A percentile compares a stretch with the other conserved stretches of the same genome.
phyloP scores from a whole-genome alignment of 1,140 invertebrate genomes.

The Cyclina sinensis region DNA sequence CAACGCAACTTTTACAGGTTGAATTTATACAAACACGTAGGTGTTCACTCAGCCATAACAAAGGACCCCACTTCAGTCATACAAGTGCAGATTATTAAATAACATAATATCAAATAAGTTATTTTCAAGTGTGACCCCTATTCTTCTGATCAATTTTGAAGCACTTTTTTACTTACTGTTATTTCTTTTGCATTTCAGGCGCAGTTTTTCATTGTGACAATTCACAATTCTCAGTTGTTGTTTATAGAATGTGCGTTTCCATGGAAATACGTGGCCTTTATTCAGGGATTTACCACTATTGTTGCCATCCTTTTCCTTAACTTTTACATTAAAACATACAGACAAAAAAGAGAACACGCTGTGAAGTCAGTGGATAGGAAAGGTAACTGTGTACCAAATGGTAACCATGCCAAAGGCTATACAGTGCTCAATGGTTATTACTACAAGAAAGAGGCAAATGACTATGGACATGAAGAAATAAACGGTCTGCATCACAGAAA shows the following conservation, averaged over 20 bases:
- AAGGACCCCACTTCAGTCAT: too few species aligned
- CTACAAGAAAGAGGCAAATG: neutral
- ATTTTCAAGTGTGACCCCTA: too few species aligned
- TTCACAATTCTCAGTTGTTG: slow-evolving; percentile 94
- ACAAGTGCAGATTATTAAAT: too few species aligned
- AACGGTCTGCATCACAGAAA: neutral
- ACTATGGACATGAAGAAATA: neutral
- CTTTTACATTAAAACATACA: slow-evolving; percentile 90
- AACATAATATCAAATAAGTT: too few species aligned
- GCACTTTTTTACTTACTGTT: neutral
- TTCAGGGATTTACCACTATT: slow-evolving; percentile 95
- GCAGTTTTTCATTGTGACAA: slow-evolving; percentile 94
- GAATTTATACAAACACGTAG: too few species aligned
- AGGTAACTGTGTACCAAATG: neutral
- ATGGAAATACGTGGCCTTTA: slow-evolving; percentile 97
- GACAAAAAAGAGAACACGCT: neutral
- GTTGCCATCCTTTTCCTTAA: slow-evolving; percentile 94
- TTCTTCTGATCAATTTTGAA: too few species aligned
- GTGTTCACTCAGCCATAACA: too few species aligned
- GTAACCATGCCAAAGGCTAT: neutral
- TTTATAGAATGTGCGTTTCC: slow-evolving; percentile 93
- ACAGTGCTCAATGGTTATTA: slow-evolving; percentile 11
- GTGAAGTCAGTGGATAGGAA: neutral
- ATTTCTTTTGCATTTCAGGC: slow-evolving; percentile 87
- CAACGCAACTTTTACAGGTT: too few species aligned